Base-by-base conservation (phyloP, 2,888 invertebrate species). In the Pammene aurita region DNA sequence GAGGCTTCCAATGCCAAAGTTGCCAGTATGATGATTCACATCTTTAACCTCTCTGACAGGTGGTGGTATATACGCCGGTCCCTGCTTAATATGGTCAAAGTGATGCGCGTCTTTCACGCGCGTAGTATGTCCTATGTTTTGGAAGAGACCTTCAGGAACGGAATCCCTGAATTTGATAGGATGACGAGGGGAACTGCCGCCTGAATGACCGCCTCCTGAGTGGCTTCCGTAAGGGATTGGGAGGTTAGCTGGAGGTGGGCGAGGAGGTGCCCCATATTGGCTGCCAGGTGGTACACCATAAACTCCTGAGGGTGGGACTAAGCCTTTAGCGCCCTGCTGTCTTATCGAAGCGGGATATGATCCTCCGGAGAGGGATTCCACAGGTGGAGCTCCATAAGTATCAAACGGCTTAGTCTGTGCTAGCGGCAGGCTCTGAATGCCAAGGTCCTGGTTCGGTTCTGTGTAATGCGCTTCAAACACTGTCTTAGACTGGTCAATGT, bases 81-180 rank as follows among this genome's bases (percentile, higher is more conserved):
- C 89, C 73, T 93, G 91, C 10, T 89, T 84, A 0, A 85, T 79
- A 60, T 94, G 93, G 68, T 94, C 94, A 2, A 93, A 84, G 0
- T 93, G 94, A 71, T 93, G 93, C 16, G 89, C 84, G 78, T 95
- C 95, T 74, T 95, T 94, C 16, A 94, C 94, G 58, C 94, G 93
- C 0, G 94, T 94, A 0, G 93, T 90, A 62, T 95, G 94, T 0
- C 94, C 95, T 72, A 95, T 94, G 62, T 94, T 95, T 74, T 95
- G 93, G 4, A 96, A 87, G 5, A 96, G 84, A 0, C 95, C 96
- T 61, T 94, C 92, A 0, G 96, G 96, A 0, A 96, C 95, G 0
- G 95, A 94, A n/a, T 96, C 95, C 56, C 96, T 93, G 83, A 96
- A 96, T 73, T 95, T 94, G 6, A 96, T 93, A 0, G 96, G 96